Evolutionary conservation across 2,797 vertebrate genomes (phyloP).

Genomic region (Scolopax rusticola): DNA sequence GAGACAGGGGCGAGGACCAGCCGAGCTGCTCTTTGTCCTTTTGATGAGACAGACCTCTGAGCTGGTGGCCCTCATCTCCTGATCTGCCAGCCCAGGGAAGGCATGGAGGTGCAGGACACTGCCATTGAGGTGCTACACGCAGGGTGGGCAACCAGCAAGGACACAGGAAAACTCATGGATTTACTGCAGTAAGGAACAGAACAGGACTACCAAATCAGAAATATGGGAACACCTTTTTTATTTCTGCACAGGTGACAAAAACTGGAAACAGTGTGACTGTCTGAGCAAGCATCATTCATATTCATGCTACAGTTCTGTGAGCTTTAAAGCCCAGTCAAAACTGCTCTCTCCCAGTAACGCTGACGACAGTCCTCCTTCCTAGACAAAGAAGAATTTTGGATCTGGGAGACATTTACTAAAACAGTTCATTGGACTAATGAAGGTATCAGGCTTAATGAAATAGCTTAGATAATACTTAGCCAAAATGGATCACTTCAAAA

Average conservation of each 20-base stretch:
- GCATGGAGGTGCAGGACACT: rapidly evolving
- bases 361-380: not conserved
- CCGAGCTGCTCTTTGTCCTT: not conserved
- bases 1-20: not conserved
- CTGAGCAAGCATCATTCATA: not conserved
- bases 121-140: not conserved
- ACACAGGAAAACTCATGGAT: rapidly evolving
- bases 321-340: not conserved
- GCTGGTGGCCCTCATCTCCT: rapidly evolving
- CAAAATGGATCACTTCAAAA: not conserved
- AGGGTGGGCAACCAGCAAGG: not conserved
- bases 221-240: not conserved
- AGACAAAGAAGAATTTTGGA: not conserved
- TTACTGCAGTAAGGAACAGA: not conserved
- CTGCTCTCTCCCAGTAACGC: not conserved
- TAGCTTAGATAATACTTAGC: not conserved
- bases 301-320: not conserved
- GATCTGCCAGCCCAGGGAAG: not conserved
- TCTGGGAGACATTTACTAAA: not conserved
- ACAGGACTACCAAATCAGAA: not conserved
- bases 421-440: not conserved
- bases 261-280: not conserved
- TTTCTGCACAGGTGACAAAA: not conserved
- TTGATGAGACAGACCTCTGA: not conserved
- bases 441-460: not conserved